These are phyloP conservation scores for Prunella himalayana DNA, from an alignment of 2,113 vertebrate genomes.

Conservation along the genomic window DNA sequence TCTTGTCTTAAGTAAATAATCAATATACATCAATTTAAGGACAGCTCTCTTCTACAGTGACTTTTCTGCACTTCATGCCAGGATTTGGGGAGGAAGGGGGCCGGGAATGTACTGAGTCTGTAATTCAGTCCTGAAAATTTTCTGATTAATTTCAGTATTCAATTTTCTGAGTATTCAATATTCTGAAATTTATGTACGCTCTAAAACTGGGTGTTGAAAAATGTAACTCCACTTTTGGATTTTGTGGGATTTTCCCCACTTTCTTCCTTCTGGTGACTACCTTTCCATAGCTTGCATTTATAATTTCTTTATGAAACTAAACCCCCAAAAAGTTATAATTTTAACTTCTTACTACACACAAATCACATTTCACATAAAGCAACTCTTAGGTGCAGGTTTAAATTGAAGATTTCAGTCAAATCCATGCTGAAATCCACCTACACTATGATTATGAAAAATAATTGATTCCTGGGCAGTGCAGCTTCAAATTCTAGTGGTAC, in stretches of 20 bases:
- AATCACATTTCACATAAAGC: not conserved
- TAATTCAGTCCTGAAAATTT: not conserved
- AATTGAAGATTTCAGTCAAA: not conserved
- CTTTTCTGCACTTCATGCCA: not conserved
- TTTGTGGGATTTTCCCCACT: not conserved
- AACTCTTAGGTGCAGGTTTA: not conserved
- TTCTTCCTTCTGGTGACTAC: not conserved
- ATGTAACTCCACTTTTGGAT: not conserved
- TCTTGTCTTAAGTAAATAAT: not conserved
- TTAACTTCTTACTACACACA: not conserved
- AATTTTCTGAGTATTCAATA: too few relatives aligned
- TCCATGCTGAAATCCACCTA: not conserved
- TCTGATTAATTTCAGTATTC: not conserved
- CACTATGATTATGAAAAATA: not conserved
- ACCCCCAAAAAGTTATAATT: rapidly evolving
- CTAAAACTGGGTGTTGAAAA: not conserved
- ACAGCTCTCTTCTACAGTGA: not conserved
- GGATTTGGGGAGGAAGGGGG: not conserved
- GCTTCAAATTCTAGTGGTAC: not conserved
- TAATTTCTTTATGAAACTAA: not conserved
- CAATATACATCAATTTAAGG: not conserved
- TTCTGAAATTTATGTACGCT: not conserved
- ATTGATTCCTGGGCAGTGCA: not conserved
- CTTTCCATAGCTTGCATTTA: not conserved
- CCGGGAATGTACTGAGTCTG: not conserved